Evolutionary conservation across 1,140 invertebrate genomes (phyloP).

Genomic region (Drosophila truncata): DNA sequence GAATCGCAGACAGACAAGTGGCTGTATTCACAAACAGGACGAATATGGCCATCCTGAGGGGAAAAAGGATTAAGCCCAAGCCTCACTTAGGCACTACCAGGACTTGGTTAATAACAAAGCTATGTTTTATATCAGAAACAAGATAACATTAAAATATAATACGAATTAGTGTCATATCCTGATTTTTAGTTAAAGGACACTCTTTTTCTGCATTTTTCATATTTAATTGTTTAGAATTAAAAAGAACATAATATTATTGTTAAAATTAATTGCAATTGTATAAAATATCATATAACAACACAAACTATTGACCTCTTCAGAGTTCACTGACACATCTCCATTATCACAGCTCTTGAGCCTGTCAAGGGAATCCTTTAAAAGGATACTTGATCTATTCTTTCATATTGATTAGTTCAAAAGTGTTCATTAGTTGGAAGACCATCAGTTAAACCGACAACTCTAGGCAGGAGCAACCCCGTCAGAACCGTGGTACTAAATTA

Average conservation of each 20-base stretch:
- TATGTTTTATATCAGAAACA: not conserved
- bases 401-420: slow-evolving; percentile 47
- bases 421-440: slow-evolving; percentile 79
- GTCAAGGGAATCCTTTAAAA: too few species aligned
- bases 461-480: slow-evolving; percentile 85
- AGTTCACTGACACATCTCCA: too few species aligned
- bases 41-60: too few species aligned
- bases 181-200: too few species aligned
- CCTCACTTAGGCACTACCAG: not conserved
- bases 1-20: slow-evolving; percentile 58
- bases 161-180: too few species aligned
- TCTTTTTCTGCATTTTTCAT: not conserved
- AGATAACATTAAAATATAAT: not conserved
- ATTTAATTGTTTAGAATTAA: too few species aligned
- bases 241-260: too few species aligned
- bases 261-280: too few species aligned
- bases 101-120: not conserved
- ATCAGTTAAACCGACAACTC: slow-evolving; percentile 82
- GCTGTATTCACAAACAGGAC: slow-evolving; percentile 29
- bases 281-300: too few species aligned
- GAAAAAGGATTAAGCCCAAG: not conserved
- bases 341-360: too few species aligned
- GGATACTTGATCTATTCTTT: not conserved
- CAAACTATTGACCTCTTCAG: too few species aligned
- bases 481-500: slow-evolving; percentile 80